A percentile compares a stretch with the other conserved stretches of the same genome.
These are phyloP conservation scores for Papilio aristodemus DNA, from an alignment of 1,140 invertebrate species.

Conservation along the genomic window DNA sequence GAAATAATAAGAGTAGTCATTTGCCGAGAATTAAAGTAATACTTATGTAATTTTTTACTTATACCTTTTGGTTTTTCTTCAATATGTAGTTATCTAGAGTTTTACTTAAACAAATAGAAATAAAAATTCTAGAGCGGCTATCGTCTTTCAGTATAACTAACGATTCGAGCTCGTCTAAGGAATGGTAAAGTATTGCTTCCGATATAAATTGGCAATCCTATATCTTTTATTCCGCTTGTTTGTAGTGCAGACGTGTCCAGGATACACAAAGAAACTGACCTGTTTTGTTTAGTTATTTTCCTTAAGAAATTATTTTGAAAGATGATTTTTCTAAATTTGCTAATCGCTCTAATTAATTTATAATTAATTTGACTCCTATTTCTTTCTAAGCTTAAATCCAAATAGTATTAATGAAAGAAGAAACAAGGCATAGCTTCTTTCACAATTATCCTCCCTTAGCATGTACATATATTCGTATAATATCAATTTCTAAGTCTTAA, in stretches of 20 bases:
- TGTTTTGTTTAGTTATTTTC: neutral
- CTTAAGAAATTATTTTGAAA: neutral
- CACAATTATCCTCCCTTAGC: too few species aligned
- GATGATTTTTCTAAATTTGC: neutral
- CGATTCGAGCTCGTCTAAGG: conserved; percentile 15
- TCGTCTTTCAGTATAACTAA: conserved; percentile 22
- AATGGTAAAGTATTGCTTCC: conserved; percentile 23
- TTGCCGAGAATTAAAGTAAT: too few species aligned
- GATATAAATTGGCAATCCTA: conserved; percentile 22
- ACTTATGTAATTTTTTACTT: neutral
- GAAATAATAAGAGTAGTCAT: too few species aligned
- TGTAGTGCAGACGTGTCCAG: conserved; percentile 9
- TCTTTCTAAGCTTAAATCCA: too few species aligned
- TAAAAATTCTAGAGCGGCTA: conserved; percentile 20
- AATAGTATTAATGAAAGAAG: too few species aligned
- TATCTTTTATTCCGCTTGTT: conserved; percentile 24
- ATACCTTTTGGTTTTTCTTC: neutral
- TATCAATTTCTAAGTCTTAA: too few species aligned
- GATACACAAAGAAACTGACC: conserved; percentile 4
- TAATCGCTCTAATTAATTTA: neutral
- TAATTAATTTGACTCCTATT: too few species aligned
- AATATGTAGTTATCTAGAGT: neutral
- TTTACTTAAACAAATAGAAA: conserved; percentile 10
- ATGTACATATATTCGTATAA: too few species aligned
- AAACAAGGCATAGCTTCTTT: too few species aligned